Percentiles rank a stretch among this genome's conserved stretches.
Evolutionary conservation across 2,113 vertebrate species (phyloP).

Genomic region (Halcyon malimbica): DNA sequence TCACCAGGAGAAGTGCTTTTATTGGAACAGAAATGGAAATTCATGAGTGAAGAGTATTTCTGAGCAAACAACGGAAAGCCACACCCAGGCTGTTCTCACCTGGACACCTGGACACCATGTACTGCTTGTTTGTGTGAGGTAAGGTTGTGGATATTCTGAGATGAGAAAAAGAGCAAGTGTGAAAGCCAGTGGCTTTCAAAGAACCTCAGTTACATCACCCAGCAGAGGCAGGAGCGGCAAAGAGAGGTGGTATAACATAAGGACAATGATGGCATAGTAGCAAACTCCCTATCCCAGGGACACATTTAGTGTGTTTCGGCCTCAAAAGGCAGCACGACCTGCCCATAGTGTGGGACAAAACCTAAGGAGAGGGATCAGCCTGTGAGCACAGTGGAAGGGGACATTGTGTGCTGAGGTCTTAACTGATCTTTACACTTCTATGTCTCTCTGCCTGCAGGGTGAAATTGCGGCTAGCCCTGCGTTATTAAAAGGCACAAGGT

Average conservation of each 20-base stretch:
- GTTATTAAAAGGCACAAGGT: background rate
- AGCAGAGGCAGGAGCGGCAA: accelerated
- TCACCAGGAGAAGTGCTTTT: background rate
- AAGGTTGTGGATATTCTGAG: background rate
- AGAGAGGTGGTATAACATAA: background rate
- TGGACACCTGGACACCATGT: background rate
- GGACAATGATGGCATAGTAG: background rate
- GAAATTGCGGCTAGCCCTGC: background rate
- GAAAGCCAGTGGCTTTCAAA: background rate
- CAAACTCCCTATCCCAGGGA: background rate
- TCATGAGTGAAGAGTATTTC: background rate
- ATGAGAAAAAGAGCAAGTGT: background rate
- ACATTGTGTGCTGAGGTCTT: background rate
- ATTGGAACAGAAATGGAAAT: background rate
- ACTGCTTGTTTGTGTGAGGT: accelerated
- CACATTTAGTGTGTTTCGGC: background rate
- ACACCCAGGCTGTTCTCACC: background rate
- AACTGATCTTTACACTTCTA: background rate
- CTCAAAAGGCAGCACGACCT: background rate
- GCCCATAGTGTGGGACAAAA: background rate
- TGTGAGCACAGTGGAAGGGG: background rate
- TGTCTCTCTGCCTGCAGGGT: background rate
- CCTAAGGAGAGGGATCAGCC: background rate
- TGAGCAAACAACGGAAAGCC: background rate
- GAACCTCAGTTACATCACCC: background rate